These are phyloP conservation scores for Erebia palarica DNA, from an alignment of 2,888 invertebrate genomes.

Conservation along the genomic window DNA sequence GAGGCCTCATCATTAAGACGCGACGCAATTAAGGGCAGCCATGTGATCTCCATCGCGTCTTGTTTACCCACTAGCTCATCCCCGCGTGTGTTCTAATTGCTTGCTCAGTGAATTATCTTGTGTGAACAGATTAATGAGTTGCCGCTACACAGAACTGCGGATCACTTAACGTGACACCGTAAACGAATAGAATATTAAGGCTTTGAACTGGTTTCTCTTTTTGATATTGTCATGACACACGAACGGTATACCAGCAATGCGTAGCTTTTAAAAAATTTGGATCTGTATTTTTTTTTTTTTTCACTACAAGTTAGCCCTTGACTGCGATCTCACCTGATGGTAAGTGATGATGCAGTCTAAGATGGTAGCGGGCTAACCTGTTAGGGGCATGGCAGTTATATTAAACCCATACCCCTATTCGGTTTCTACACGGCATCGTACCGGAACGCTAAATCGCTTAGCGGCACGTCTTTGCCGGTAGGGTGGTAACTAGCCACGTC, in stretches of 20 bases:
- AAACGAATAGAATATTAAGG: neutral
- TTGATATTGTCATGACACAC: neutral
- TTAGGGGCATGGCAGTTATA: too few relatives aligned
- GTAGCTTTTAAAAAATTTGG: too few relatives aligned
- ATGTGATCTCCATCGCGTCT: conserved; percentile 43
- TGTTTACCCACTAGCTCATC: conserved; percentile 49
- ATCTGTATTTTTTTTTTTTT: too few relatives aligned
- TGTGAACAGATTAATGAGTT: conserved; percentile 14
- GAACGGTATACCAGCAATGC: neutral
- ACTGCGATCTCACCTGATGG: too few relatives aligned
- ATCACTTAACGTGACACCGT: neutral
- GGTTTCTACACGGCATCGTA: too few relatives aligned
- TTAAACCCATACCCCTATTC: too few relatives aligned
- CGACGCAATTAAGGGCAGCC: conserved; percentile 46
- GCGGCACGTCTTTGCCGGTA: too few relatives aligned
- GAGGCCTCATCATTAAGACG: conserved; percentile 46
- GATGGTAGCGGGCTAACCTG: too few relatives aligned
- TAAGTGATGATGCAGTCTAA: too few relatives aligned
- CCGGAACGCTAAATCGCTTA: too few relatives aligned
- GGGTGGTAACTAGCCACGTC: too few relatives aligned
- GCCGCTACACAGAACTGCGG: neutral
- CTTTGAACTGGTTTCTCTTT: neutral
- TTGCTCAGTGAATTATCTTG: conserved; percentile 18
- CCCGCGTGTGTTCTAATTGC: conserved; percentile 35
- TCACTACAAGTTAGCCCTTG: too few relatives aligned